Percentiles rank a stretch among this genome's conserved stretches.
Evolutionary conservation across 2,113 vertebrate genomes (phyloP).

Genomic region (Hippocampus barbouri): DNA sequence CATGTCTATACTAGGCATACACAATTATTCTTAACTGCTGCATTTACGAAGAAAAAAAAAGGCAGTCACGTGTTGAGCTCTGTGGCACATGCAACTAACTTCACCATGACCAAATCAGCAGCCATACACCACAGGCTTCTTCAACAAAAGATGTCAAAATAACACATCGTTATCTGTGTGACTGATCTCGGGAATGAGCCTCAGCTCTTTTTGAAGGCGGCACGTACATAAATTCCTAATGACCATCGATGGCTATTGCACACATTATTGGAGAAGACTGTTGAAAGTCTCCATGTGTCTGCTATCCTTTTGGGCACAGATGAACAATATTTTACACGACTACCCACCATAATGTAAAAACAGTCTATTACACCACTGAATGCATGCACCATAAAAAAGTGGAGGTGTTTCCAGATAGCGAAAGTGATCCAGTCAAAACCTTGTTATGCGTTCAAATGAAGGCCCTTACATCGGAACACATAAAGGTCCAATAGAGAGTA

Average conservation of each 20-base stretch:
- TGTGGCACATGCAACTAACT: slow-evolving; percentile 42
- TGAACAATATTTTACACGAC: slow-evolving; percentile 2
- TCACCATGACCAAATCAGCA: slow-evolving; percentile 49
- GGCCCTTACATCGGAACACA: slow-evolving; percentile 3
- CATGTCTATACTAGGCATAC: too few relatives aligned
- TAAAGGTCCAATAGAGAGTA: slow-evolving; percentile 28
- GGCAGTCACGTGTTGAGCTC: slow-evolving; percentile 20
- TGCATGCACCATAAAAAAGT: background rate
- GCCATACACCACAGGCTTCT: slow-evolving; percentile 39
- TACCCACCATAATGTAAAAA: slow-evolving; percentile 18
- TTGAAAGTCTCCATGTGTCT: slow-evolving; percentile 45
- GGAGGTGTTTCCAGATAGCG: background rate
- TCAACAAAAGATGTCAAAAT: slow-evolving; percentile 39
- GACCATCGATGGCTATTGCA: slow-evolving; percentile 49
- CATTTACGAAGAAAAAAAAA: slow-evolving; percentile 21
- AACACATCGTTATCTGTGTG: slow-evolving; percentile 46
- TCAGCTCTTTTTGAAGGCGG: slow-evolving; percentile 50
- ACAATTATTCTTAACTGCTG: background rate
- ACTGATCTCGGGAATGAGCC: slow-evolving; percentile 48
- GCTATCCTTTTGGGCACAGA: slow-evolving; percentile 26
- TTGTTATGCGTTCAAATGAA: slow-evolving; percentile 7
- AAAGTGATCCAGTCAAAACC: slow-evolving; percentile 17
- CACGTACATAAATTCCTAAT: slow-evolving; percentile 60
- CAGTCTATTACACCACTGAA: slow-evolving; percentile 9
- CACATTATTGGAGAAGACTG: slow-evolving; percentile 56